Conservation (phyloP, 2,113 vertebrate species). For the Cyprichromis sp. region DNA sequence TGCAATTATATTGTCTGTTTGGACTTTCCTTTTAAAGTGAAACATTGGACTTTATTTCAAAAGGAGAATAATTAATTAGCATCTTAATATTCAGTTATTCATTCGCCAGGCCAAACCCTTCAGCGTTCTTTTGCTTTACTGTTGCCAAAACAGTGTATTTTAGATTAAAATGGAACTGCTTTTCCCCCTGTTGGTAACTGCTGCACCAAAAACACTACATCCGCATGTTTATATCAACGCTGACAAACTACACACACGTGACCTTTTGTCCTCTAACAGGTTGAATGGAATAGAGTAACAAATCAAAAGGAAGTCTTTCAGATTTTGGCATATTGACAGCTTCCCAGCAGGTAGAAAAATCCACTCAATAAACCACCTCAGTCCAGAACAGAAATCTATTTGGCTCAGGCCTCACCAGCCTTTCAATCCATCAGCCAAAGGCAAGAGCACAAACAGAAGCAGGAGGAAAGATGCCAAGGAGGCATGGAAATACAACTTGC, state of each 20-base stretch:
- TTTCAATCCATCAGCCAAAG: constrained; percentile 33
- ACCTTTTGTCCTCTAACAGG: constrained; percentile 29
- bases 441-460: not conserved
- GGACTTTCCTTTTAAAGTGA: not conserved
- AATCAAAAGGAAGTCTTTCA: constrained; percentile 39
- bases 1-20: not conserved
- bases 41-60: not conserved
- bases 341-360: constrained; percentile 47
- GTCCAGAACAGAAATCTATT: constrained; percentile 41
- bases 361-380: constrained; percentile 40
- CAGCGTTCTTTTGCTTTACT: not conserved
- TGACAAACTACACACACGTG: not conserved
- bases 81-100: not conserved
- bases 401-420: constrained; percentile 24
- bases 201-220: not conserved
- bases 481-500: constrained; percentile 9
- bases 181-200: not conserved
- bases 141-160: rapidly evolving
- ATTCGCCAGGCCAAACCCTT: not conserved
- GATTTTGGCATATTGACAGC: constrained; percentile 41
- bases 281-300: constrained; percentile 10
- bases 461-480: not conserved
- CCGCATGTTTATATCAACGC: not conserved
- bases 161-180: not conserved
- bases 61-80: not conserved